phyloP scores from a whole-genome alignment of 1,140 invertebrate species.

The Lepidurus arcticus region DNA sequence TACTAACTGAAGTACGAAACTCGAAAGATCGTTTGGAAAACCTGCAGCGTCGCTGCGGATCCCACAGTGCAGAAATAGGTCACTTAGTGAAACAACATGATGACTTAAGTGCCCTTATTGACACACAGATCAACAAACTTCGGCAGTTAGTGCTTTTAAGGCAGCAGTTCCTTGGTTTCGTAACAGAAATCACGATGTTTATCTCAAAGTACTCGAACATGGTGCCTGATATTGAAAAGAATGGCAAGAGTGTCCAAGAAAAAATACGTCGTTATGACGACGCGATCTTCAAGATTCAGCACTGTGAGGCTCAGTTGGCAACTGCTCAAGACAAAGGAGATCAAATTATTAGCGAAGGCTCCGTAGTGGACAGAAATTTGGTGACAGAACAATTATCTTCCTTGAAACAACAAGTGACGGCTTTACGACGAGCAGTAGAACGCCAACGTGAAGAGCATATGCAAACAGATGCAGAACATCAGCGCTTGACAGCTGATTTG shows the following conservation, averaged over 20 bases:
- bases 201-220: slow-evolving; percentile 80
- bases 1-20: slow-evolving; percentile 69
- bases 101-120: slow-evolving; percentile 71
- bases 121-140: slow-evolving; percentile 73
- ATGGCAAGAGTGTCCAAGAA: slow-evolving; percentile 69
- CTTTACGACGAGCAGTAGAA: slow-evolving; percentile 72
- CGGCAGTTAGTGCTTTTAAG: slow-evolving; percentile 68
- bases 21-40: slow-evolving; percentile 73
- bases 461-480: slow-evolving; percentile 75
- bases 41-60: slow-evolving; percentile 55
- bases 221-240: slow-evolving; percentile 74
- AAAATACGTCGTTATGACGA: slow-evolving; percentile 85
- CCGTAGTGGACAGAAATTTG: slow-evolving; percentile 74
- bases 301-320: slow-evolving; percentile 78
- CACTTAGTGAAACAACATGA: slow-evolving; percentile 72
- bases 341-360: slow-evolving; percentile 81
- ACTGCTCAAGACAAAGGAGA: slow-evolving; percentile 84
- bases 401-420: slow-evolving; percentile 74
- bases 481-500: slow-evolving; percentile 69
- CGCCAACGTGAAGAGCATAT: slow-evolving; percentile 79
- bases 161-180: slow-evolving; percentile 77
- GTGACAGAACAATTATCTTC: slow-evolving; percentile 80
- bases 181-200: slow-evolving; percentile 79
- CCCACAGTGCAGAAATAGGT: slow-evolving; percentile 67
- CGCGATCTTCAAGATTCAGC: slow-evolving; percentile 64